Base-by-base conservation (phyloP, 2,113 vertebrate species). In the Tretioscincus oriximinensis region DNA sequence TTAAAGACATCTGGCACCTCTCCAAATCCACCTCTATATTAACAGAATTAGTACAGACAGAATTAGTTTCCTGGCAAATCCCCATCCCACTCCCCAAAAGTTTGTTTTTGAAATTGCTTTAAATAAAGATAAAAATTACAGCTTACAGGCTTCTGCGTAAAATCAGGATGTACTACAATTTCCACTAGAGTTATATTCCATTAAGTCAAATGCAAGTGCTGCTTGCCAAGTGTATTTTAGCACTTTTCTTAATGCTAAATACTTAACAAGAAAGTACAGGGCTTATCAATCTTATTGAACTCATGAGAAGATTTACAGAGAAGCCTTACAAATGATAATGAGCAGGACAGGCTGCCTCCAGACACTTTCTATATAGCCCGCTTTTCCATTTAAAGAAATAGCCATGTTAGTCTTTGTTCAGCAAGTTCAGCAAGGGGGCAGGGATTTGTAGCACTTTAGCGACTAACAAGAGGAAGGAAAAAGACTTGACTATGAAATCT, bases 1-100 rank as follows among this genome's bases (percentile, higher is more conserved):
- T 60, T 84, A 7, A 26, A 61, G 51, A 31, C 29, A 85, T 26
- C 75, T 72, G 74, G 65, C 66, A 74, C 3, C 76, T 6, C 7
- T 66, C 77, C 67, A 86, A 70, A 1, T 11, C 76, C 67, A 81
- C 35, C 1, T 0, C 29, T 21, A 73, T 60, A 84, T 83, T 77
- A 77, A 77, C 75, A 72, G 29, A 77, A 83, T 77, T 77, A 83
- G 67, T 28, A 45, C 47, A 73, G 22, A 69, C 73, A 31, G 58
- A 76, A 76, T 29, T 66, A 47, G 68, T 49, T 83, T 24, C 41
- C 67, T 16, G 68, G 54, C 45, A 65, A 26, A 61, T 64, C 41
- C 54, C 49, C 31, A 22, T 10, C 67, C 31, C 76, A 28, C 7
- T 9, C 45, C 60, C 69, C 22, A 69, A 82, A 70, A 2, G 73